Percentiles rank a stretch among this genome's conserved stretches.
phyloP scores from a whole-genome alignment of 2,113 vertebrate species.

The Syngnathoides biaculeatus region DNA sequence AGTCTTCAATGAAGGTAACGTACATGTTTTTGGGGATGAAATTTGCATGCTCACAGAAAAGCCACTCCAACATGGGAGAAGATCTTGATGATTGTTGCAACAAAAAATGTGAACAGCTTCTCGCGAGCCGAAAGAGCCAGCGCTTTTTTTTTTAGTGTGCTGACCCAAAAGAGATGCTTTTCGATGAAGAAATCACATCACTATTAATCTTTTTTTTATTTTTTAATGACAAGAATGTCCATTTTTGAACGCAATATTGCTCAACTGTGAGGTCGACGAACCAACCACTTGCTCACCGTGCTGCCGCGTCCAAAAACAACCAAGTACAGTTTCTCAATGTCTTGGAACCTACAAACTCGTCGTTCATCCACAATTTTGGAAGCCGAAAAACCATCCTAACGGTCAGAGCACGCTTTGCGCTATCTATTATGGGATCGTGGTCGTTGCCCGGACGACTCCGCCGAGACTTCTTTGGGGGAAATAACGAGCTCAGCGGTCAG shows the following conservation, averaged over 20 bases:
- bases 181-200: too few species aligned
- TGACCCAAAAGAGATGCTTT: too few species aligned
- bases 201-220: too few species aligned
- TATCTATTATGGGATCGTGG: constrained; percentile 4
- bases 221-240: background rate
- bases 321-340: background rate
- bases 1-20: background rate
- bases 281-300: background rate
- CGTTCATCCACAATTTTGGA: background rate
- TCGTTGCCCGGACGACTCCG: constrained; percentile 1
- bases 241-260: background rate
- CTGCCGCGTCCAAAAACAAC: background rate
- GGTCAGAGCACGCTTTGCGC: background rate
- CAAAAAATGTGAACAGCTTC: too few species aligned
- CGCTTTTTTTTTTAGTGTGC: too few species aligned
- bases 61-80: too few species aligned
- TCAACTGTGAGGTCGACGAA: background rate
- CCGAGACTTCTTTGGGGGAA: constrained; percentile 2
- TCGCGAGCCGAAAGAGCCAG: too few species aligned
- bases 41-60: background rate
- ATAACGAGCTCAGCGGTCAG: constrained; percentile 34
- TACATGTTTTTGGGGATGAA: background rate
- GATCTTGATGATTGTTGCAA: too few species aligned
- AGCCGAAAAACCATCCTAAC: background rate
- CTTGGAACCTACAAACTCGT: background rate